Conservation (phyloP, 2,888 invertebrate genomes). For the Cerastoderma edule region DNA sequence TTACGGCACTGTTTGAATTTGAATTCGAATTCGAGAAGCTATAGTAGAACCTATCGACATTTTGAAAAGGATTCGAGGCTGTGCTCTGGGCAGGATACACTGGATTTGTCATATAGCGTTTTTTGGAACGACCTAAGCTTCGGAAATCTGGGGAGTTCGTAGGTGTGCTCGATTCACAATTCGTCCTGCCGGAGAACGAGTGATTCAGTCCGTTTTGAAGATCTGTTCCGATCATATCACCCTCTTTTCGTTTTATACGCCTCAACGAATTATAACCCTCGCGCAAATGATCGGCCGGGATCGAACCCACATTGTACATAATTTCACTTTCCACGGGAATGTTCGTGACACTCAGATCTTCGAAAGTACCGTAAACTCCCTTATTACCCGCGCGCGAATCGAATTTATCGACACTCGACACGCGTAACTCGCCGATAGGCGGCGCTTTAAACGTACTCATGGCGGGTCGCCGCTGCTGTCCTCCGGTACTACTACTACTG, state of each 20-base stretch:
- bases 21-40: not conserved
- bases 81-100: not conserved
- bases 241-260: conserved; percentile 20
- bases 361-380: conserved; percentile 45
- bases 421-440: not conserved
- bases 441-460: conserved; percentile 29
- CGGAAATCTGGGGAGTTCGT: conserved; percentile 23
- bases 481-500: conserved; percentile 3
- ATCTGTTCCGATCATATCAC: conserved; percentile 7
- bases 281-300: conserved; percentile 42
- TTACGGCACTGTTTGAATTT: not conserved
- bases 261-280: conserved; percentile 29
- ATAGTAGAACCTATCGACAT: conserved; percentile 11
- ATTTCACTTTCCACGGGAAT: conserved; percentile 49
- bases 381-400: conserved; percentile 13
- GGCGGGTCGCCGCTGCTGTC: conserved; percentile 7
- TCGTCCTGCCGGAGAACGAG: conserved; percentile 6
- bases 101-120: conserved; percentile 15
- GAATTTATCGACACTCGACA: not conserved
- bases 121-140: conserved; percentile 22
- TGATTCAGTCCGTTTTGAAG: conserved; percentile 6
- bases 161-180: not conserved
- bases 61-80: not conserved
- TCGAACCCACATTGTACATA: conserved; percentile 24
- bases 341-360: conserved; percentile 41